Percentiles rank a stretch among this genome's conserved stretches.
Conservation (phyloP, 1,140 invertebrate species). For the Sipha flava region DNA sequence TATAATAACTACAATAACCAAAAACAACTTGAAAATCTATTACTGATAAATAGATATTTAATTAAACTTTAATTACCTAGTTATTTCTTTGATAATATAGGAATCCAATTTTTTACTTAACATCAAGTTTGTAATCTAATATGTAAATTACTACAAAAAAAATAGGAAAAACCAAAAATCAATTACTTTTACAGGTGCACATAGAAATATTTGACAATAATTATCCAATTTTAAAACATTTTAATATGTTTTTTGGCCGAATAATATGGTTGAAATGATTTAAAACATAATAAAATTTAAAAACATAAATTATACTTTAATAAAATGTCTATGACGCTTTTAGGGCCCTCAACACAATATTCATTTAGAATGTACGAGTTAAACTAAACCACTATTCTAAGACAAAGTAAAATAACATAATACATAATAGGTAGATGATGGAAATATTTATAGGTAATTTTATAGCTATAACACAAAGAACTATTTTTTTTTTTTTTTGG, state of each 20-base stretch:
- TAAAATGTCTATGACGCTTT: neutral
- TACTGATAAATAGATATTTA: too few species aligned
- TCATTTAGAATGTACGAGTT: neutral
- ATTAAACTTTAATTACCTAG: too few species aligned
- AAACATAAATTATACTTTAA: neutral
- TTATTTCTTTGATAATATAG: too few species aligned
- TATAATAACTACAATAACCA: too few species aligned
- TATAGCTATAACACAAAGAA: neutral
- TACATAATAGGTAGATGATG: neutral
- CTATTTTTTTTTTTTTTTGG: neutral
- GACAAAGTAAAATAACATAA: neutral
- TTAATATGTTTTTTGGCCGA: neutral
- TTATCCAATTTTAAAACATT: too few species aligned
- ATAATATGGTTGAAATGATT: neutral
- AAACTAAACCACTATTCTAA: neutral
- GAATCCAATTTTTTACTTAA: too few species aligned
- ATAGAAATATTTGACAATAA: too few species aligned
- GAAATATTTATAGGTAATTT: slow-evolving; percentile 1
- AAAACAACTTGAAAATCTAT: too few species aligned
- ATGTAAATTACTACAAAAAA: too few species aligned
- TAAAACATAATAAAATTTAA: neutral
- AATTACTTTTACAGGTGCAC: too few species aligned
- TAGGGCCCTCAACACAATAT: neutral
- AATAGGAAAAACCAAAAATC: too few species aligned
- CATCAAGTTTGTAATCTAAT: too few species aligned